Percentiles rank a stretch among this genome's conserved stretches.
Evolutionary conservation across 2,797 vertebrate species (phyloP).

Genomic region (Halcyon badia): DNA sequence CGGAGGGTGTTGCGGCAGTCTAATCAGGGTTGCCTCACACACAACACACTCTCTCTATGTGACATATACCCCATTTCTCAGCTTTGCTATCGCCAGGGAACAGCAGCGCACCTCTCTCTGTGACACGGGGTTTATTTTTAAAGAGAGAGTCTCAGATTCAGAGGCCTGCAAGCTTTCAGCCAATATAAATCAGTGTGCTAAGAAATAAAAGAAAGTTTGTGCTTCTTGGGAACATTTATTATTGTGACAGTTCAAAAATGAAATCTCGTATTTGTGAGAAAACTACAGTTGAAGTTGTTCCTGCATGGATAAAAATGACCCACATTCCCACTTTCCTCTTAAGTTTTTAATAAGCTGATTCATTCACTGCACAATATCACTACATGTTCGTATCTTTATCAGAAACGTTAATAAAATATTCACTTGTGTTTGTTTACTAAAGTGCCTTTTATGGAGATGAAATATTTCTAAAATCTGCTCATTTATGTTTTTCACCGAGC

Average conservation of each 20-base stretch:
- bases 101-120: neutral
- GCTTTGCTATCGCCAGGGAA: neutral
- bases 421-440: slow-evolving; percentile 51
- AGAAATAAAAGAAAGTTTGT: neutral
- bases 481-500: neutral
- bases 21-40: neutral
- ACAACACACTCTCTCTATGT: accelerated
- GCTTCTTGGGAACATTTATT: neutral
- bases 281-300: neutral
- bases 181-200: neutral
- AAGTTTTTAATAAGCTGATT: slow-evolving; percentile 35
- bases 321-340: slow-evolving; percentile 36
- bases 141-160: neutral
- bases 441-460: slow-evolving; percentile 47
- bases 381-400: neutral
- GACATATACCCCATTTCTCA: neutral
- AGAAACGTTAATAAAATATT: slow-evolving; percentile 58
- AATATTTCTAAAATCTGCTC: slow-evolving; percentile 31
- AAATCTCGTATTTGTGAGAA: neutral
- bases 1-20: neutral
- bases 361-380: neutral
- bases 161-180: neutral
- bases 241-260: neutral
- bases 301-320: neutral
- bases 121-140: neutral